A percentile compares a stretch with the other conserved stretches of the same genome.
phyloP scores from a whole-genome alignment of 2,888 invertebrate genomes.

The Diachrysia chrysitis region DNA sequence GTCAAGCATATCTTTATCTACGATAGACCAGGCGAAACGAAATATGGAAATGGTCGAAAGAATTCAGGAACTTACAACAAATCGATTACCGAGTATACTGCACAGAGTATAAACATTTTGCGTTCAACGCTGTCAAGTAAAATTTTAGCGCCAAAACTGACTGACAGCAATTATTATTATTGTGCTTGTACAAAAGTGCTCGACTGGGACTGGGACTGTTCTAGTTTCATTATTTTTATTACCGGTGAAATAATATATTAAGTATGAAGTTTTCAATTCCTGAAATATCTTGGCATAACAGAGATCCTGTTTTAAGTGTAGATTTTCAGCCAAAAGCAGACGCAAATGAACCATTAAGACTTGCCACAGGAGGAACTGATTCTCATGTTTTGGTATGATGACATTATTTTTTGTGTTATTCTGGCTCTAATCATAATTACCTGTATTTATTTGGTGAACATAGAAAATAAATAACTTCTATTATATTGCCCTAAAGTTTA shows the following conservation, averaged over 20 bases:
- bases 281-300: conserved; percentile 99
- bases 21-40: too few relatives aligned
- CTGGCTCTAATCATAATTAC: neutral
- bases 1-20: too few relatives aligned
- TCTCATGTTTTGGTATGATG: conserved; percentile 94
- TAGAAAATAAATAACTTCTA: too few relatives aligned
- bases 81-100: too few relatives aligned
- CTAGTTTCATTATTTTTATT: neutral
- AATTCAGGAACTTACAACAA: too few relatives aligned
- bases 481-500: too few relatives aligned
- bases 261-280: conserved; percentile 98
- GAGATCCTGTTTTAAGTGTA: conserved; percentile 97
- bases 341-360: conserved; percentile 90
- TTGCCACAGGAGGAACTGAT: conserved; percentile 97
- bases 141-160: conserved; percentile 51
- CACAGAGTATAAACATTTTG: too few relatives aligned
- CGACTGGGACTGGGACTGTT: too few relatives aligned
- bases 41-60: too few relatives aligned
- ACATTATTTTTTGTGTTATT: neutral
- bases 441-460: too few relatives aligned
- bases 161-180: neutral
- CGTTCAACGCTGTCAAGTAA: too few relatives aligned
- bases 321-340: conserved; percentile 93
- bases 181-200: too few relatives aligned
- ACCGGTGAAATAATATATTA: neutral